Evolutionary conservation across 2,797 vertebrate genomes (phyloP).

Genomic region (Premnoplex brunnescens): DNA sequence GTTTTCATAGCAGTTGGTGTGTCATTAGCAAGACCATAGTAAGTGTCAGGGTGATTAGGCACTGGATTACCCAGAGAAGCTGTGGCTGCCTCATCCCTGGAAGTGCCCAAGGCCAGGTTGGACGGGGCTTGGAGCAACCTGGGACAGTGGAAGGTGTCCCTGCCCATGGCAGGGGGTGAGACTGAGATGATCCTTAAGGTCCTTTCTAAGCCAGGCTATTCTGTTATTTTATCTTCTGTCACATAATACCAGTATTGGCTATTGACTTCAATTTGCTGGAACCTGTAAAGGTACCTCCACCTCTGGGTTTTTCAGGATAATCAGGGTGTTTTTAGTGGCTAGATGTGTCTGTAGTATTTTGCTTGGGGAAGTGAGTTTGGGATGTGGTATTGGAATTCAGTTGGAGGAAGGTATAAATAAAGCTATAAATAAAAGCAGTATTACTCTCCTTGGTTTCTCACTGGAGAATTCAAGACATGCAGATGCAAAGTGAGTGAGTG

Average conservation of each 20-base stretch:
- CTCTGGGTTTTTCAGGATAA: not conserved
- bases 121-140: not conserved
- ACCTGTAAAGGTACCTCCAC: not conserved
- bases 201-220: not conserved
- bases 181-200: not conserved
- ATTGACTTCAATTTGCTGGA: not conserved
- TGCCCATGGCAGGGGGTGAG: not conserved
- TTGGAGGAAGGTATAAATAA: not conserved
- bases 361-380: not conserved
- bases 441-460: not conserved
- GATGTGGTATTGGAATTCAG: not conserved
- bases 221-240: not conserved
- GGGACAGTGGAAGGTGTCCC: not conserved
- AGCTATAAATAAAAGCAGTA: not conserved
- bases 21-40: not conserved
- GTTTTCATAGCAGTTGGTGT: not conserved
- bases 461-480: not conserved
- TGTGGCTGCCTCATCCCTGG: not conserved
- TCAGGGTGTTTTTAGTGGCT: not conserved
- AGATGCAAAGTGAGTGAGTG: not conserved
- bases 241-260: rapidly evolving
- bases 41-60: not conserved
- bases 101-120: not conserved
- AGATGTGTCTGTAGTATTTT: not conserved
- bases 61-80: not conserved